Evolutionary conservation across 2,113 vertebrate species (phyloP).

Genomic region (Anser cygnoides): DNA sequence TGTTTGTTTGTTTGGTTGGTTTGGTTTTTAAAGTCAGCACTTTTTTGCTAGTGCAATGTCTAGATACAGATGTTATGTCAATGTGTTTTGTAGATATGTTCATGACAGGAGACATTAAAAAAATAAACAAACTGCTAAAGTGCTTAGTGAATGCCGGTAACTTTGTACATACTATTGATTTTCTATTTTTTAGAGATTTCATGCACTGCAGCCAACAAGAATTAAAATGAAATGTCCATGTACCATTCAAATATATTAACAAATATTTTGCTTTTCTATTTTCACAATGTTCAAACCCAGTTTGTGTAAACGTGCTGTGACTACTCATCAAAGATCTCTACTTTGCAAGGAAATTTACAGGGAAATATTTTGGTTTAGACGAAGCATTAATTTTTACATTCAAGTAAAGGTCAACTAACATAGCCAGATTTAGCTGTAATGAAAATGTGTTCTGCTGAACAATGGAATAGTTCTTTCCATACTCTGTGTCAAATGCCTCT

Average conservation of each 20-base stretch:
- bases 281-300: neutral
- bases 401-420: constrained; percentile 46
- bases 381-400: constrained; percentile 50
- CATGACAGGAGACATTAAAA: neutral
- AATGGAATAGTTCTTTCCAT: neutral
- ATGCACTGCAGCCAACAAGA: neutral
- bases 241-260: neutral
- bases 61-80: neutral
- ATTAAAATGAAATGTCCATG: neutral
- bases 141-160: neutral
- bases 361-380: constrained; percentile 40
- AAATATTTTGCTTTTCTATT: neutral
- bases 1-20: too few species aligned
- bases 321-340: neutral
- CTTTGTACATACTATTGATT: neutral
- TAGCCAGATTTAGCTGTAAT: constrained; percentile 9
- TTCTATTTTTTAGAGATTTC: neutral
- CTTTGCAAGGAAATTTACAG: neutral
- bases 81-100: neutral
- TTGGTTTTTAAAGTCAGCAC: neutral
- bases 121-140: neutral
- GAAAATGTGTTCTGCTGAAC: neutral
- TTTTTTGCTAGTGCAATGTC: neutral
- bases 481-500: neutral
- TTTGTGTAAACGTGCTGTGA: neutral